A percentile compares a stretch with the other conserved stretches of the same genome.
These are phyloP conservation scores for Steinernema feltiae DNA, from an alignment of 1,140 invertebrate genomes.

Conservation along the genomic window DNA sequence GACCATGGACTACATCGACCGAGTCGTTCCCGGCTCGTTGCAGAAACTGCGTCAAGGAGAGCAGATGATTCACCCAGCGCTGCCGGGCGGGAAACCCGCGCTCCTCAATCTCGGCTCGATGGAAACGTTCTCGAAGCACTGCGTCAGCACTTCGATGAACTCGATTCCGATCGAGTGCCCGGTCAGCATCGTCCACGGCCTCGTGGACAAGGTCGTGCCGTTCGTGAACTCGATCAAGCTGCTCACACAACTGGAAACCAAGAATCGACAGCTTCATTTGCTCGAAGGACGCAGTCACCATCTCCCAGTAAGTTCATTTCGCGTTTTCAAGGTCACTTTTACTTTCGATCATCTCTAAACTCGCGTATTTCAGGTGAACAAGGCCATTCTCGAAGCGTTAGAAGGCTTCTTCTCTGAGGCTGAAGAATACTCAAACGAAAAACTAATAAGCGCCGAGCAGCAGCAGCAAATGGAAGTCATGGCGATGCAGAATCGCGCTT, in stretches of 20 bases:
- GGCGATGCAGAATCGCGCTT: no score
- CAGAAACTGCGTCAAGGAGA: background rate
- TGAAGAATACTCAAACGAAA: background rate
- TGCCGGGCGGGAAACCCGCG: background rate
- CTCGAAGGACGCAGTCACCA: background rate
- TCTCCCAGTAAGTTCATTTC: background rate
- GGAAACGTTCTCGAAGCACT: background rate
- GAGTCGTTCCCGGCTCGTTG: background rate
- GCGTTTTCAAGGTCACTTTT: no score
- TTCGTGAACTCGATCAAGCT: background rate
- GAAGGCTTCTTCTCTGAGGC: background rate
- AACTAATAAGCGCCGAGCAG: background rate
- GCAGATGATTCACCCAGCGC: conserved; percentile 7
- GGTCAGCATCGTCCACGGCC: conserved; percentile 5
- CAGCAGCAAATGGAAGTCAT: no score
- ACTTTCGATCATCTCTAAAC: background rate
- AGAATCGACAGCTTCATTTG: background rate
- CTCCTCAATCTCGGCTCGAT: background rate
- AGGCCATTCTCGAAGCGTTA: background rate
- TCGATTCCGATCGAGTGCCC: conserved; percentile 16
- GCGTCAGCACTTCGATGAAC: conserved; percentile 12
- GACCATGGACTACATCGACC: conserved; percentile 3
- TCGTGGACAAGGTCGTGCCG: background rate
- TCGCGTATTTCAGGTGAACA: background rate
- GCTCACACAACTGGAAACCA: background rate